Conservation (phyloP, 2,797 vertebrate species). For the Clarias pachynema region DNA sequence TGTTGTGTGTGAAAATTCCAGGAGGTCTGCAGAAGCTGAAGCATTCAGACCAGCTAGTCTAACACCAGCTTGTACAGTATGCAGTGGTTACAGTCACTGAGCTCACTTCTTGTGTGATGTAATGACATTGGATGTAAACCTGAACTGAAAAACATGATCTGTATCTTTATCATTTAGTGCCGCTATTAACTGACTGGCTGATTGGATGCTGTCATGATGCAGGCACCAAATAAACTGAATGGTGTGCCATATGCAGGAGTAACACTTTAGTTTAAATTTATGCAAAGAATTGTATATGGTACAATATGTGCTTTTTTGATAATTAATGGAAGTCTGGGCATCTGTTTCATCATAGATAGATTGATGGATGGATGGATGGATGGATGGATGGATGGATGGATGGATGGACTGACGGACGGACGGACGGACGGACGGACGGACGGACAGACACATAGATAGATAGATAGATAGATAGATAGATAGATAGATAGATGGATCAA, state of each 20-base stretch:
- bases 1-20: slow-evolving; percentile 1
- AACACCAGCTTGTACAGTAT: neutral
- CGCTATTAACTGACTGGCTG: too few relatives aligned
- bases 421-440: too few relatives aligned
- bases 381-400: too few relatives aligned
- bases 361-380: too few relatives aligned
- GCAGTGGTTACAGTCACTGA: neutral
- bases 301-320: neutral
- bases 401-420: fast-evolving
- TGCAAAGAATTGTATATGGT: neutral
- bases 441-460: too few relatives aligned
- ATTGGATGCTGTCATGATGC: too few relatives aligned
- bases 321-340: neutral
- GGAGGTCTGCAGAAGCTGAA: neutral
- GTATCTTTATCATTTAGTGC: too few relatives aligned
- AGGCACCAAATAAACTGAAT: too few relatives aligned
- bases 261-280: neutral
- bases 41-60: neutral
- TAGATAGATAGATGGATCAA: too few relatives aligned
- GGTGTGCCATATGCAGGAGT: neutral
- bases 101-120: neutral
- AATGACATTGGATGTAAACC: too few relatives aligned
- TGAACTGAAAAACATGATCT: neutral
- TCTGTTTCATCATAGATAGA: neutral
- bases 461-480: too few relatives aligned